phyloP scores from a whole-genome alignment of 1,140 invertebrate species.

The Meloidogyne chitwoodi region DNA sequence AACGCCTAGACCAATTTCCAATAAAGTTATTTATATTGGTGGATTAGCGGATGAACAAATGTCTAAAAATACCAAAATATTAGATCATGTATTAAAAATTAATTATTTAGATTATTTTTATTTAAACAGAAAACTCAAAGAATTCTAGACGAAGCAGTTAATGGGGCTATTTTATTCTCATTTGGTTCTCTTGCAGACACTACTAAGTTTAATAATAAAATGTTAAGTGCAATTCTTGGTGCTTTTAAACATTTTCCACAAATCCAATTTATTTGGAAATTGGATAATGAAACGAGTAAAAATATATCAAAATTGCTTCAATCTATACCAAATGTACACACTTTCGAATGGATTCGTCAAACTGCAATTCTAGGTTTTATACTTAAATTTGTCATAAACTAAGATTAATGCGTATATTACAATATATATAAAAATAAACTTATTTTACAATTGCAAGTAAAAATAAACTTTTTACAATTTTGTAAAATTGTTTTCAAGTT shows the following conservation, averaged over 20 bases:
- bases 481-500: too few relatives aligned
- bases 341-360: slow-evolving; percentile 70
- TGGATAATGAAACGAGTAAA: neutral
- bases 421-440: too few relatives aligned
- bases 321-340: slow-evolving; percentile 47
- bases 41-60: slow-evolving; percentile 6
- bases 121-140: neutral
- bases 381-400: neutral
- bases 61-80: neutral
- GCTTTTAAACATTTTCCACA: slow-evolving; percentile 9
- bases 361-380: slow-evolving; percentile 67
- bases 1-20: slow-evolving; percentile 9
- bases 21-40: slow-evolving; percentile 11
- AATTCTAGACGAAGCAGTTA: neutral
- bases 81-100: neutral
- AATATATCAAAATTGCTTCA: too few relatives aligned
- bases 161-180: neutral
- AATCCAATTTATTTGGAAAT: slow-evolving; percentile 10
- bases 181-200: slow-evolving; percentile 4
- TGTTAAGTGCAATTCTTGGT: slow-evolving; percentile 1
- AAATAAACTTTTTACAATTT: too few relatives aligned
- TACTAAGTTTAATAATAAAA: neutral
- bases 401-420: too few relatives aligned
- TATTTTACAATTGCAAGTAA: too few relatives aligned
- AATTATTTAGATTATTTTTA: neutral